These are phyloP conservation scores for human (Homo sapiens) DNA, from an alignment of 2,113 vertebrate species.

Conservation along the genomic window GRCh38 chr3:152253001-152253500, in stretches of 20 bases:
- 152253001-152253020: background rate
- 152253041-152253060: background rate
- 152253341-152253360: background rate
- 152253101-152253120: background rate
- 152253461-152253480: background rate
- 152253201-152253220: background rate
- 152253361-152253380: background rate
- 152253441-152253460: background rate
- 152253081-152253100: background rate
- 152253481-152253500: background rate
- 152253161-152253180: background rate
- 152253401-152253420: background rate
- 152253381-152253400: background rate
- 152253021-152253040: background rate
- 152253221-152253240: background rate
- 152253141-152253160: background rate
- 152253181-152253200: background rate
- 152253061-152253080: background rate
- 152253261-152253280: background rate
- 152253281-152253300: background rate
- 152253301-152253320: background rate
- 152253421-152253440: background rate
- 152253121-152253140: background rate
- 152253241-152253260: background rate
- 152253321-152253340: background rate